Evolutionary conservation across 2,888 invertebrate species (phyloP), one percentile per base, ranked within the genome.

Genomic region (Catocala fraxini): DNA sequence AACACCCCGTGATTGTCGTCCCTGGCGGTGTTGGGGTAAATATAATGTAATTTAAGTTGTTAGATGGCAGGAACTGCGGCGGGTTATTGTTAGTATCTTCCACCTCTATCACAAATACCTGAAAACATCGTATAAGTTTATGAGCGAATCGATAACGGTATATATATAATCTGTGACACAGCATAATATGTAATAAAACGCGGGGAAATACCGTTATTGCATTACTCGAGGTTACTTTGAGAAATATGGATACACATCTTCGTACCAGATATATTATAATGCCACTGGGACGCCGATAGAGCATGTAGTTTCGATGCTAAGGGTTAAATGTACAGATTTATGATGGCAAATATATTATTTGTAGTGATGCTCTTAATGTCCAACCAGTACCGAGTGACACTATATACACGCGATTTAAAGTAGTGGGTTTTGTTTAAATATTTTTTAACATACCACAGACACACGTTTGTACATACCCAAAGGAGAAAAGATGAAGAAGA

Each of bases 81-180:
- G 75, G 69, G 68, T 95, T 87, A 65, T 94, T 95, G 72, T 95
- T 95, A 11, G 94, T 94, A 67, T 95, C 95, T 0, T 15, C 75
- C 6, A 95, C 86, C n/a, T 70, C 67, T 62, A 93, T 80, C 13
- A 69, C 48, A 15, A 95, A 82, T 0, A 80, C 69, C 95, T 95
- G 87, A 73, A 91, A 93, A 68, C 52, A 69, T 60, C 33, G 35
- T 56, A 60, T 56, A 53, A 57, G 5, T 51, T 48, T 49, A 53
- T 49, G n/a, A 56, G 7, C 9, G 12, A 12, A 9, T 55, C 35
- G 55, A 59, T 66, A 66, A 65, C 25, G 25, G 25, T 25, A 25
- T 4, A 25, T 47, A 51, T 62, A 6, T 7, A 2, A 59, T 60
- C 56, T 33, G 45, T 41, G 10, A 25, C 35, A 46, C 11, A 49